Base-by-base conservation (phyloP, 2,888 invertebrate species). In the Mimumesa dahlbomi region DNA sequence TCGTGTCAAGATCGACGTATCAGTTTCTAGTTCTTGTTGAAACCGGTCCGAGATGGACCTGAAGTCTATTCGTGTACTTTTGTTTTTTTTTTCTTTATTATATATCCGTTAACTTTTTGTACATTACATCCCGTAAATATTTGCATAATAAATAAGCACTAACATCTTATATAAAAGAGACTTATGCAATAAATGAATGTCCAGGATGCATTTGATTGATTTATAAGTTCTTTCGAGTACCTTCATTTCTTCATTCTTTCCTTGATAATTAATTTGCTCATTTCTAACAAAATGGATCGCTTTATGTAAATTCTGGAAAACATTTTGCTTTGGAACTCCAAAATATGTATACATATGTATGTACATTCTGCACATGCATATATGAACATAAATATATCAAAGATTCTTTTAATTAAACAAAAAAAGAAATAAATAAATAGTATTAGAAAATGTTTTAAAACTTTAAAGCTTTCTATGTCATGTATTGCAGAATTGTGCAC, bases 121-220 rank as follows among this genome's bases (percentile, higher is more conserved):
- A 86, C 85, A 86, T 78, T 84, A 76, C 78, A 84, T 79, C 76
- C 79, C 70, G 76, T 82, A 82, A 81, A 82, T 84, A 86, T 58
- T 75, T 77, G 69, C 73, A 77, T 73, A 80, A 74, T 73, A 69
- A 63, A 66, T 76, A 76, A 73, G 62, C 64, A 45, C 70, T 80
- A 75, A 70, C 48, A 75, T 75, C 58, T 75, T 82, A 81, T 74
- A 77, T 70, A 77, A 75, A 72, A 77, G 73, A 68, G 74, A 40
- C 68, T 75, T 77, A 65, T 72, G 69, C 69, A 76, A 75, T 77
- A 82, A 80, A 75, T 74, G 73, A 73, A 62, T 58, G 42, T 67
- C 66, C 58, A 72, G 13, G 53, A 64, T 62, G 54, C 54, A 70
- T 63, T 54, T 14, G 29, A 73, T 57, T 25, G 9, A 13, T n/a